Conservation (phyloP, 2,797 vertebrate species). For the Eremophila alpestris region DNA sequence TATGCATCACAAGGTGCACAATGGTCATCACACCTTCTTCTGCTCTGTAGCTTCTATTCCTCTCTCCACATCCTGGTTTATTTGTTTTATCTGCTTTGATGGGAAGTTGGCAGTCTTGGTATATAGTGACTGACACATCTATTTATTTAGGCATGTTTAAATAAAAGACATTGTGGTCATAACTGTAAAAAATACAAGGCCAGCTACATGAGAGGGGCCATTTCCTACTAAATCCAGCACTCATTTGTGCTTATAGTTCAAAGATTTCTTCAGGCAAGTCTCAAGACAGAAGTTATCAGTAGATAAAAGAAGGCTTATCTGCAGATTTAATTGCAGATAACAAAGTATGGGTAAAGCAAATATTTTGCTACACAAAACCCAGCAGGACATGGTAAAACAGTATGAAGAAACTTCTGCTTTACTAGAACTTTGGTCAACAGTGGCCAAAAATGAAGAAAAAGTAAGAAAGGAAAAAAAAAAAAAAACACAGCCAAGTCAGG, state of each 20-base stretch:
- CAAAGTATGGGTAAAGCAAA: neutral
- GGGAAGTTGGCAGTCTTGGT: neutral
- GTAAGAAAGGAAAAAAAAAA: neutral
- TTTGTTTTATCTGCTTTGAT: neutral
- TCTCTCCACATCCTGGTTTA: neutral
- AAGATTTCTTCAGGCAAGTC: neutral
- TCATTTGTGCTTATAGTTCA: neutral
- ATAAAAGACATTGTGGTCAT: neutral
- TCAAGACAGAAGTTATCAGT: neutral
- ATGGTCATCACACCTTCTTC: neutral
- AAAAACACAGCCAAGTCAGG: neutral
- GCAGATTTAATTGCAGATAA: neutral
- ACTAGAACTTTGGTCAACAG: neutral
- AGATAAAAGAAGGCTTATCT: neutral
- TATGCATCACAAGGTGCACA: neutral
- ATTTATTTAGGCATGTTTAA: neutral
- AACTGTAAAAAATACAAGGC: neutral
- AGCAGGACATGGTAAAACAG: neutral
- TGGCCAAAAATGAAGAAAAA: neutral
- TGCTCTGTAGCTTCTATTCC: neutral
- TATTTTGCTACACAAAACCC: neutral
- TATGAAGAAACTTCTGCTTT: neutral
- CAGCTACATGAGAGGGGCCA: neutral
- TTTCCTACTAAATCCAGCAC: neutral
- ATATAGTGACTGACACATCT: neutral